A percentile compares a stretch with the other conserved stretches of the same genome.
These are phyloP conservation scores for Rhinoptilus africanus DNA, from an alignment of 2,113 vertebrate species.

Conservation along the genomic window DNA sequence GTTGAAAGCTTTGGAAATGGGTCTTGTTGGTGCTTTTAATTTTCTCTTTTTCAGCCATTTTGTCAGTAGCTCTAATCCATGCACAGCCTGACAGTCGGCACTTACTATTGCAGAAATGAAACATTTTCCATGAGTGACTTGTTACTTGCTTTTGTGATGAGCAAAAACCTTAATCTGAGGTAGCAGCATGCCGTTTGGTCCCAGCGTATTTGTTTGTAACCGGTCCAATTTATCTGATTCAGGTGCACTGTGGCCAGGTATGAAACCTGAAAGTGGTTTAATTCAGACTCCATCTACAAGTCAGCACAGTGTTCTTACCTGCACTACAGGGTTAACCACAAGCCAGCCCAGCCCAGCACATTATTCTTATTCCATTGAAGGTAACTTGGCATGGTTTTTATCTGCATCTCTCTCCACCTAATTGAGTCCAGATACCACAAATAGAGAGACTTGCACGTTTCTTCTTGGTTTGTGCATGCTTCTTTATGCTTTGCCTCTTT, in stretches of 20 bases:
- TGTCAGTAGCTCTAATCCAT: conserved; percentile 18
- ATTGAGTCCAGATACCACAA: conserved; percentile 27
- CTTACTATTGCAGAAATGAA: neutral
- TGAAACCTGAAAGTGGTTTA: conserved; percentile 96
- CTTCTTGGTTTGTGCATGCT: conserved; percentile 73
- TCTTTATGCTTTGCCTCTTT: conserved; percentile 42
- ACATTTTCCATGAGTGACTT: neutral
- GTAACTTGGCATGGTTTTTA: conserved; percentile 85
- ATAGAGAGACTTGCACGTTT: conserved; percentile 48
- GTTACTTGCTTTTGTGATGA: conserved; percentile 23
- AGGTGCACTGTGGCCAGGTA: conserved; percentile 99
- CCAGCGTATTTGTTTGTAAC: conserved; percentile 75
- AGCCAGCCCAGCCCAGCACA: conserved; percentile 91
- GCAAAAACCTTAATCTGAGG: conserved; percentile 19
- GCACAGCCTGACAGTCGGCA: neutral
- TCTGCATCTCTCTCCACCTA: conserved; percentile 63
- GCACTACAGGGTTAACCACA: conserved; percentile 94
- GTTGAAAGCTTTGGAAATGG: neutral
- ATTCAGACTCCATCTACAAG: conserved; percentile 93
- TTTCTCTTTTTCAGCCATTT: conserved; percentile 47
- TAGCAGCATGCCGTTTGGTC: conserved; percentile 62
- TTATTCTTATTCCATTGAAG: conserved; percentile 98
- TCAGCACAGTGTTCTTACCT: conserved; percentile 96
- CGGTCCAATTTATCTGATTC: conserved; percentile 82
- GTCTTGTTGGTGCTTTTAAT: conserved; percentile 14